Evolutionary conservation across 64 coral and sea anemone species (phyloP), one percentile per base, ranked within the genome.

Genomic region (Porites australiensis): DNA sequence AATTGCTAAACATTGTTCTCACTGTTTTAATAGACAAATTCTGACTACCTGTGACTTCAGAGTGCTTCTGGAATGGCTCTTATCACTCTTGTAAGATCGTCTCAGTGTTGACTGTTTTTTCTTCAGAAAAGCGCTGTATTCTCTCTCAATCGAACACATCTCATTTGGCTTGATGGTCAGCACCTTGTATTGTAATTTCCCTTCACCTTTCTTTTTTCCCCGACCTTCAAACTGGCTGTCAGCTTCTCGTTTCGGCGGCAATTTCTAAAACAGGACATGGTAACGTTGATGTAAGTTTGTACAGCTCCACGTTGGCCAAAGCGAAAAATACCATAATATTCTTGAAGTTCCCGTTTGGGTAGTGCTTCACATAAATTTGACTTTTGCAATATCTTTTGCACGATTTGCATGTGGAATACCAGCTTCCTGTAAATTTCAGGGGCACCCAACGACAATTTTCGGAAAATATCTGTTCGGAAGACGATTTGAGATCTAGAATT

Each of bases 71-170:
- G 72, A 88, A 13, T 22, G 50, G 18, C 43, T 62, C 43, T 27
- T 54, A 4, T 57, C 54, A 4, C 54, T 57, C 54, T 57, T 57
- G 4, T 18, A 53, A 11, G 13, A 74, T 58, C 59, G 74, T 44
- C 70, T 74, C 16, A 65, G 23, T 16, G 58, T 20, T 45, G 66
- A 13, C 8, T 74, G 61, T 21, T 44, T 21, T 45, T 61, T 75
- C 11, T 74, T 75, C 5, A 88, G 21, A 9, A 77, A 48, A 37
- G 46, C 58, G 58, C 46, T 89, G 89, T 83, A 91, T 10, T 91
- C 66, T 44, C 79, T 65, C 81, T 93, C 91, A 60, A 93, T 93
- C 13, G 73, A 77, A 57, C 91, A 93, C 91, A 93, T 93, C 75
- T 93, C 91, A 11, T 87, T 47, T 5, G 71, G 85, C 60, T 93